Conservation (phyloP, 2,797 vertebrate genomes). For the Linurgus olivaceus region DNA sequence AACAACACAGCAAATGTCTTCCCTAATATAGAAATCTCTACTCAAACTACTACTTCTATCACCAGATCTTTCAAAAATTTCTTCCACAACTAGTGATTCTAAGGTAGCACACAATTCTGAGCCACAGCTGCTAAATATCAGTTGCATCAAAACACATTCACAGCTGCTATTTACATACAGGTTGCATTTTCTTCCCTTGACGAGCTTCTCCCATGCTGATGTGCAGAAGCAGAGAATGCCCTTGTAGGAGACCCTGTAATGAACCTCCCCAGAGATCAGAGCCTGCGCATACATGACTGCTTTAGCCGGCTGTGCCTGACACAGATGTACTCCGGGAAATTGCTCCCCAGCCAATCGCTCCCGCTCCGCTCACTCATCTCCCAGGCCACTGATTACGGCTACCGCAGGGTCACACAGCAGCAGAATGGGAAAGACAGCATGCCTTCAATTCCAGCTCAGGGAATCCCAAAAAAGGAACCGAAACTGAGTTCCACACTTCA, state of each 20-base stretch:
- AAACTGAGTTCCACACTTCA: background rate
- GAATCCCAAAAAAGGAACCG: constrained; percentile 66
- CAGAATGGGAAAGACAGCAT: background rate
- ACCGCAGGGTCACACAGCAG: constrained; percentile 1
- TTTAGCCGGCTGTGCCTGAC: constrained; percentile 54
- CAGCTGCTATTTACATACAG: constrained; percentile 68
- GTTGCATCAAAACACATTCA: background rate
- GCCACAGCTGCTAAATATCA: background rate
- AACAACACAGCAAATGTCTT: background rate
- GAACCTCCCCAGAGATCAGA: constrained; percentile 39
- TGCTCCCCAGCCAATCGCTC: constrained; percentile 65
- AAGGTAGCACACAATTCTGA: constrained; percentile 13
- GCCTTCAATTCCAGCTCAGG: constrained; percentile 30
- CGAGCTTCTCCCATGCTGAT: constrained; percentile 70
- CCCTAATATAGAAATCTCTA: background rate
- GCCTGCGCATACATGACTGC: constrained; percentile 52
- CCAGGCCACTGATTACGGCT: constrained; percentile 41
- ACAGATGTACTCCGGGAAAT: constrained; percentile 59
- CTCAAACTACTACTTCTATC: background rate
- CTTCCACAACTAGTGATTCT: background rate
- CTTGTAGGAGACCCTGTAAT: constrained; percentile 47
- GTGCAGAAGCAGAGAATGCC: constrained; percentile 1
- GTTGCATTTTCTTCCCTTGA: constrained; percentile 69
- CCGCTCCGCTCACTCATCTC: constrained; percentile 49
- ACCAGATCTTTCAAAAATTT: background rate